Conservation (phyloP, 1,140 invertebrate genomes). For the Hesperophylax magnus region DNA sequence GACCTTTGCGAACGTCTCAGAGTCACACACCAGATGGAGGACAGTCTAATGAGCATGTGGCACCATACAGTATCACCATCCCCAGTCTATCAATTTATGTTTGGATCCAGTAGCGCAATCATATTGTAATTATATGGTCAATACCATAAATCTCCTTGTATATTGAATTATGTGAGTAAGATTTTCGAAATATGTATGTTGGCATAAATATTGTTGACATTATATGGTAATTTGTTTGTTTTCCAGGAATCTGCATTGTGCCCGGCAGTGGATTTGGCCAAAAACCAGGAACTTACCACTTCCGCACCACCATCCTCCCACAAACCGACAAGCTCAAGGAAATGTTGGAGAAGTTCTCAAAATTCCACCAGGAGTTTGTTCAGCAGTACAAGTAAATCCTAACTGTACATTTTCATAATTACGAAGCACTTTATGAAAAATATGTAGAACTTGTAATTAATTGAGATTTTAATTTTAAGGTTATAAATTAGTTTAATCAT, state of each 20-base stretch:
- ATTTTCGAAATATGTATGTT: too few relatives aligned
- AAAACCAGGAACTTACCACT: conserved; percentile 93
- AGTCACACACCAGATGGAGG: too few relatives aligned
- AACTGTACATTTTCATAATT: background rate
- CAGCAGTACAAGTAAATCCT: conserved; percentile 75
- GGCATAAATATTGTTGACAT: background rate
- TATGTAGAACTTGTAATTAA: background rate
- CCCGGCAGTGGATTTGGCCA: conserved; percentile 98
- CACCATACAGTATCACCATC: too few relatives aligned
- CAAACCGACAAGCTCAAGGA: conserved; percentile 86
- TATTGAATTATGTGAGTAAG: too few relatives aligned
- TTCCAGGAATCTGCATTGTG: conserved; percentile 83
- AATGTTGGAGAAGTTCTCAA: conserved; percentile 89
- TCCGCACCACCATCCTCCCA: conserved; percentile 94
- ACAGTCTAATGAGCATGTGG: too few relatives aligned
- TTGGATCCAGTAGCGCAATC: too few relatives aligned
- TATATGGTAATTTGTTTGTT: background rate
- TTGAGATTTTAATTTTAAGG: conserved; percentile 7
- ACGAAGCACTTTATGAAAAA: too few relatives aligned
- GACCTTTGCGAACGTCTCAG: too few relatives aligned
- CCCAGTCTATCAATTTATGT: too few relatives aligned
- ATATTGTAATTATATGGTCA: too few relatives aligned
- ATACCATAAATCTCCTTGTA: too few relatives aligned
- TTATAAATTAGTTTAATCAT: too few relatives aligned
- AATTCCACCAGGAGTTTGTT: conserved; percentile 91